Evolutionary conservation across 2,888 invertebrate genomes (phyloP).

Genomic region (Galerucella calmariensis): DNA sequence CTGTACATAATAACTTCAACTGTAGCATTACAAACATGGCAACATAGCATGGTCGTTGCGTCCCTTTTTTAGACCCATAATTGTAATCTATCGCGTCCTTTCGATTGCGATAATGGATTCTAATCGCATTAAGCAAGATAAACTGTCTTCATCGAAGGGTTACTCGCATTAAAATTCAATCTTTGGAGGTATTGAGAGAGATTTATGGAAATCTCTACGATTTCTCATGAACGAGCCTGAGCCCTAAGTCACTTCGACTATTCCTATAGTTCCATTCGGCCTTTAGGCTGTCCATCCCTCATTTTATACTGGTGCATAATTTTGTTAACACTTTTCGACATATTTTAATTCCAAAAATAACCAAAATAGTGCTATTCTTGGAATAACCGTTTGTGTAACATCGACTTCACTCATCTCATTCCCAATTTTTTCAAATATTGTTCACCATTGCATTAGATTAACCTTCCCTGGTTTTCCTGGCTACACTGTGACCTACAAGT

Average conservation of each 20-base stretch:
- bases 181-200: conserved; percentile 28
- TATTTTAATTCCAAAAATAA: not conserved
- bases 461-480: too few relatives aligned
- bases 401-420: too few relatives aligned
- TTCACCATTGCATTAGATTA: too few relatives aligned
- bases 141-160: conserved; percentile 35
- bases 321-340: not conserved
- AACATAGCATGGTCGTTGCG: conserved; percentile 23
- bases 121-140: conserved; percentile 43
- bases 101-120: conserved; percentile 49
- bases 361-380: too few relatives aligned
- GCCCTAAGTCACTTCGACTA: conserved; percentile 14
- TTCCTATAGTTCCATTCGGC: conserved; percentile 4
- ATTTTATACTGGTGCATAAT: not conserved
- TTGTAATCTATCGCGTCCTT: conserved; percentile 48
- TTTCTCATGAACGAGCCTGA: not conserved
- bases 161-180: conserved; percentile 40
- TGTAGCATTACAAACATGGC: not conserved
- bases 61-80: conserved; percentile 42
- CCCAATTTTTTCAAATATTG: too few relatives aligned
- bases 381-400: too few relatives aligned
- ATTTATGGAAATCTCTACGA: conserved; percentile 31
- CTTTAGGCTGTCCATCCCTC: conserved; percentile 1
- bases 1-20: not conserved
- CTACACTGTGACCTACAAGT: too few relatives aligned